Conservation (phyloP, 2,113 vertebrate species). For the Dolichallabes microphthalmus region DNA sequence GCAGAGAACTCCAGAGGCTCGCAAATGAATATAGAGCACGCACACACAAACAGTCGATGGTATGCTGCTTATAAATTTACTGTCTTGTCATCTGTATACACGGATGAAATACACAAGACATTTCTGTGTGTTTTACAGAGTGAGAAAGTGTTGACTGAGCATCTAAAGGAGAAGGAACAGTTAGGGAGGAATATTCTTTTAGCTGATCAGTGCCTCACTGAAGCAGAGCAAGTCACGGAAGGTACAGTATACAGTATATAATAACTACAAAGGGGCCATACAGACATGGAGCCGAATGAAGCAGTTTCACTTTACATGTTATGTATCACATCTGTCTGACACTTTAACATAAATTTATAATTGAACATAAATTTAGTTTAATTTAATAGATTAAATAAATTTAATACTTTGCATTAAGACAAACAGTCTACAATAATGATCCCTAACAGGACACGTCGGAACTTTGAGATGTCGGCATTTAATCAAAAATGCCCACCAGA, state of each 20-base stretch:
- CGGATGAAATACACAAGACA: neutral
- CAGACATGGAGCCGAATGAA: neutral
- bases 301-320: neutral
- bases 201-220: constrained; percentile 39
- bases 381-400: too few species aligned
- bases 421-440: too few species aligned
- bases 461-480: too few species aligned
- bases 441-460: too few species aligned
- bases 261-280: neutral
- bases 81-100: neutral
- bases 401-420: too few species aligned
- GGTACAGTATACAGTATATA: neutral
- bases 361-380: neutral
- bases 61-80: constrained; percentile 2
- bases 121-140: constrained; percentile 24
- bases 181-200: constrained; percentile 41
- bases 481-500: too few species aligned
- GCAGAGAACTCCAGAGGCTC: neutral
- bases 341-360: neutral
- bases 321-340: too few species aligned
- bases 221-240: constrained; percentile 38
- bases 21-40: constrained; percentile 31
- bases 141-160: constrained; percentile 46
- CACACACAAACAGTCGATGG: constrained; percentile 41
- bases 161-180: constrained; percentile 32